These are phyloP conservation scores for Zosterops pallidus DNA, from an alignment of 2,113 vertebrate genomes.

Conservation along the genomic window DNA sequence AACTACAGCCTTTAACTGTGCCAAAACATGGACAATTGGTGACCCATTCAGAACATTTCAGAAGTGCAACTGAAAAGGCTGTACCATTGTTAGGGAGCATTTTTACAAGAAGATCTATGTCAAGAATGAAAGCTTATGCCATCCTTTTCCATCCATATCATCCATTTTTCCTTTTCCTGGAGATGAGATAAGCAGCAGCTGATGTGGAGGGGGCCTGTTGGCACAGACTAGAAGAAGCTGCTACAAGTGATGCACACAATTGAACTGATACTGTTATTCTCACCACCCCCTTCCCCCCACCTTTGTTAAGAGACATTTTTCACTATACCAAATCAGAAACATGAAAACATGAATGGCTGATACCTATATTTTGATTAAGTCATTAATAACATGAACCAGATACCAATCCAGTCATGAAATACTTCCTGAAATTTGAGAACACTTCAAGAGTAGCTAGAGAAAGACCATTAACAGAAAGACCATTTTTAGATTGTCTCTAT, in stretches of 20 bases:
- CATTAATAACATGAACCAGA: not conserved
- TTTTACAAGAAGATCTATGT: not conserved
- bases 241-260: rapidly evolving
- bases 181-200: not conserved
- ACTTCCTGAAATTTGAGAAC: not conserved
- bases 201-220: not conserved
- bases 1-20: not conserved
- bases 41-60: not conserved
- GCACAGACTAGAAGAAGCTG: not conserved
- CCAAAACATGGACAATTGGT: not conserved
- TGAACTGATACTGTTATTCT: not conserved
- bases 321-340: not conserved
- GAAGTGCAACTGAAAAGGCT: not conserved
- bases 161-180: not conserved
- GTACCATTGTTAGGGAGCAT: not conserved
- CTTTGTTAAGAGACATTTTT: not conserved
- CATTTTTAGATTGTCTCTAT: not conserved
- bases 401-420: not conserved
- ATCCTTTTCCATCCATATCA: not conserved
- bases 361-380: not conserved
- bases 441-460: not conserved
- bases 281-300: rapidly evolving
- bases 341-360: not conserved
- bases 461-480: not conserved
- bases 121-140: not conserved